Evolutionary conservation across 2,113 vertebrate genomes (phyloP), one percentile per base, ranked within the genome.

Genomic region (Burhinus oedicnemus): DNA sequence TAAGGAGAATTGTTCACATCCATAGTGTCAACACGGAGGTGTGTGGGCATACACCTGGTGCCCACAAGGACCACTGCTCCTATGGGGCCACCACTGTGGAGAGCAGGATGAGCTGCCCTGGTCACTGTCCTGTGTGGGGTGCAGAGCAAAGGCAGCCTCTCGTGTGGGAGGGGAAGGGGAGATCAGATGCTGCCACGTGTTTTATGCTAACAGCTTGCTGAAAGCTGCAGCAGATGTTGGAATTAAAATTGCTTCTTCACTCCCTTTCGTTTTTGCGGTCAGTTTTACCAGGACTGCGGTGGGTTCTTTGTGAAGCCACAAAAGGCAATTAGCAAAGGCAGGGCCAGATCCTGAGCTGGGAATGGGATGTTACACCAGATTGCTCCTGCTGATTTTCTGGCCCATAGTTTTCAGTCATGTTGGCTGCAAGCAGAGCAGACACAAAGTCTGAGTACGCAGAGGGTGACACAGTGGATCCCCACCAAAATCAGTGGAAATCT

Each of bases 11-110:
- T 12, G n/a, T 88, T 85, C 42, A n/a, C 21, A 54, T 66, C 71
- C 42, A 19, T 45, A 75, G 30, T 3, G 8, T 49, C 77, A 77
- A 62, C 6, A 20, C 3, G 5, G 80, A 76, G 7, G 13, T 0
- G 0, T 44, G 40, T 3, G 14, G 51, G 45, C 20, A 45, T 7
- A 6, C 8, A 57, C 21, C 23, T 4, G 4, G 27, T 12, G 10
- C 47, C 60, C 7, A 1, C 36, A 57, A 15, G 38, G 54, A 30
- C 47, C 21, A 1, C 54, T 68, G 21, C 29, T 79, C 30, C 61
- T 26, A 0, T 32, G 57, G 38, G 74, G 30, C 13, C 47, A 40
- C 38, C 2, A 1, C 62, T 29, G 15, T 16, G 38, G 71, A 51
- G 32, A 21, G 44, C 40, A 44, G 69, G 74, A 52, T 64, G 64